Conservation (phyloP, 37 sponge, comb jelly and placozoan species). For the Mnemiopsis leidyi region DNA sequence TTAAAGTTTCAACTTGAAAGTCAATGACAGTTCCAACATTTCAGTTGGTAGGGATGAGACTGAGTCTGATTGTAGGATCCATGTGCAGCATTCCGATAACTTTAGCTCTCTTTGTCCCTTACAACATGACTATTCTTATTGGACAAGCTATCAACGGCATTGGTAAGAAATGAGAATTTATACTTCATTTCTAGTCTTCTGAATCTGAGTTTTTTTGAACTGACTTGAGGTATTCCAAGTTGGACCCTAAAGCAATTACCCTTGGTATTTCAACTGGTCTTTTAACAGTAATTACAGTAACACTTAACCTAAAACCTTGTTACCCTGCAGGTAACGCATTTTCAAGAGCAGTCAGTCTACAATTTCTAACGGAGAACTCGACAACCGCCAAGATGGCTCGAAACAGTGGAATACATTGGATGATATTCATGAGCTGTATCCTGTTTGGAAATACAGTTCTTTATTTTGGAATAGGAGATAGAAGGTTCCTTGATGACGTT, state of each 20-base stretch:
- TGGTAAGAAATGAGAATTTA: neutral
- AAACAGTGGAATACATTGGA: slow-evolving; percentile 5
- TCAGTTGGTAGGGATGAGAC: neutral
- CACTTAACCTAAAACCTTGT: too few relatives aligned
- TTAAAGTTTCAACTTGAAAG: too few relatives aligned
- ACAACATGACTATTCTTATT: neutral
- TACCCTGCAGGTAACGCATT: slow-evolving; percentile 3
- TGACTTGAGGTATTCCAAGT: too few relatives aligned
- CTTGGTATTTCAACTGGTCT: too few relatives aligned
- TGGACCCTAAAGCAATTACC: too few relatives aligned
- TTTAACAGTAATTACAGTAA: too few relatives aligned
- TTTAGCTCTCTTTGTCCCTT: neutral
- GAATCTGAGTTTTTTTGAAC: too few relatives aligned
- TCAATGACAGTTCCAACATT: too few relatives aligned
- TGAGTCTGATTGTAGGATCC: slow-evolving; percentile 1
- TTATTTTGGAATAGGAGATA: neutral
- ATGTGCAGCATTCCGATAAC: slow-evolving; percentile 1
- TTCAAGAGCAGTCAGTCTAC: neutral
- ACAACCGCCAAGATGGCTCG: neutral
- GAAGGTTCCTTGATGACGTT: neutral
- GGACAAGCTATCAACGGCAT: slow-evolving; percentile 5
- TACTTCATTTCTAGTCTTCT: too few relatives aligned
- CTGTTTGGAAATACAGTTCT: neutral
- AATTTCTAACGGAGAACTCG: slow-evolving; percentile 12
- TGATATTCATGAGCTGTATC: slow-evolving; percentile 47